A percentile compares a stretch with the other conserved stretches of the same genome.
Evolutionary conservation across 2,888 invertebrate species (phyloP).

Genomic region (Ornithoptera priamus): DNA sequence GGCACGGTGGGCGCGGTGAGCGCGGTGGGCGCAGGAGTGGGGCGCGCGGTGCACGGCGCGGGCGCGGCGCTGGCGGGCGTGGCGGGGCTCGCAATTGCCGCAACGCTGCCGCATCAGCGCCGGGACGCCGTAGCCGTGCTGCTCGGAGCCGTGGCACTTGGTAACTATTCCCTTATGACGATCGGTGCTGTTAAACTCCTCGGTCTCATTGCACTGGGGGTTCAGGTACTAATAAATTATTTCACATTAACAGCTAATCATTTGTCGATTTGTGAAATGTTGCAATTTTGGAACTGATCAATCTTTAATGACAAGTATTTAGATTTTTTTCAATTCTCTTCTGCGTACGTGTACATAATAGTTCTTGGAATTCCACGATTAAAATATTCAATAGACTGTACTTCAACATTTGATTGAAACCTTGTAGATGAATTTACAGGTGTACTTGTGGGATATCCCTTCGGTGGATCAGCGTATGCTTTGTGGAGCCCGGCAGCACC

Average conservation of each 20-base stretch:
- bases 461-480: slow-evolving; percentile 61
- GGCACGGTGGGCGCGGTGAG: slow-evolving; percentile 36
- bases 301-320: too few species aligned
- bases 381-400: too few species aligned
- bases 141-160: slow-evolving; percentile 68
- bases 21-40: slow-evolving; percentile 40
- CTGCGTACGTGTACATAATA: too few species aligned
- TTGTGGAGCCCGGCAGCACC: slow-evolving; percentile 61
- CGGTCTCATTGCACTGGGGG: too few species aligned
- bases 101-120: slow-evolving; percentile 42
- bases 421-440: slow-evolving; percentile 43
- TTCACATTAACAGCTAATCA: too few species aligned
- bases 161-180: slow-evolving; percentile 36
- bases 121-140: slow-evolving; percentile 54
- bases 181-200: too few species aligned
- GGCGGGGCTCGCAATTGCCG: slow-evolving; percentile 57
- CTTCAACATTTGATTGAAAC: too few species aligned
- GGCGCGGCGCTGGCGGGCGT: slow-evolving; percentile 58
- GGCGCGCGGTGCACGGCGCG: slow-evolving; percentile 36
- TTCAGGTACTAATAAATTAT: too few species aligned
- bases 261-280: too few species aligned
- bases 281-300: too few species aligned
- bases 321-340: too few species aligned
- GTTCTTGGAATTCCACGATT: too few species aligned
- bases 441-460: slow-evolving; percentile 70